Conservation (phyloP, 2,888 invertebrate species). For the Physocephala rufipes region DNA sequence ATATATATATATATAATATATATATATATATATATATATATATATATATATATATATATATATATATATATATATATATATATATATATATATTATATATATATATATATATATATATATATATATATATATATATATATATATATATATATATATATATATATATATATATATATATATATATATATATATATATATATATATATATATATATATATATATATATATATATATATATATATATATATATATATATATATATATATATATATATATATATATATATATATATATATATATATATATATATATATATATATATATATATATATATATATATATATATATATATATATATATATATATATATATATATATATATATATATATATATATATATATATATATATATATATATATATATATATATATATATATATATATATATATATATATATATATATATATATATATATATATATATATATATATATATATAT, state of each 20-base stretch:
- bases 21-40: conserved; percentile 12
- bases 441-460: conserved; percentile 1
- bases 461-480: conserved; percentile 1
- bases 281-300: neutral
- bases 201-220: neutral
- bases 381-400: neutral
- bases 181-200: neutral
- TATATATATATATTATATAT: neutral
- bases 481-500: conserved; percentile 1
- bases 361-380: too few relatives aligned
- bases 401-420: conserved; percentile 1
- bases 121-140: conserved; percentile 26
- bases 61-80: conserved; percentile 2
- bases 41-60: neutral
- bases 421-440: conserved; percentile 1
- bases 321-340: too few relatives aligned
- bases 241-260: neutral
- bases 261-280: neutral
- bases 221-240: neutral
- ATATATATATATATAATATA: neutral
- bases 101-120: conserved; percentile 2
- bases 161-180: neutral
- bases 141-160: conserved; percentile 25
- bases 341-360: too few relatives aligned
- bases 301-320: neutral